phyloP scores from a whole-genome alignment of 1,140 invertebrate species.

The Brachionus koreanus region DNA sequence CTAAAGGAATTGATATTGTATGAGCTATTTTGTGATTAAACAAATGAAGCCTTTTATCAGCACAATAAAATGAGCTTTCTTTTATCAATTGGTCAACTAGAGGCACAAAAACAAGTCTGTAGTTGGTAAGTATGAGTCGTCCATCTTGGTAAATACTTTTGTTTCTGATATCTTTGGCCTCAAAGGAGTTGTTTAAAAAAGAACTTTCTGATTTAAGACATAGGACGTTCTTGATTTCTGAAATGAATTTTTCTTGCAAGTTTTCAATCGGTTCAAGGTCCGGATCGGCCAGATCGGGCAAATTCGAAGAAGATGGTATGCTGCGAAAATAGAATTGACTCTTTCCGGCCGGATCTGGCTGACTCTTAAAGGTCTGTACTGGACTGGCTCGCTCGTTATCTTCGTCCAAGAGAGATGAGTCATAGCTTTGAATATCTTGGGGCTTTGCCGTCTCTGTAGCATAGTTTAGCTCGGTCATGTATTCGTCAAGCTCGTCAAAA shows the following conservation, averaged over 20 bases:
- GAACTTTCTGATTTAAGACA: neutral
- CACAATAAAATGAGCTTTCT: neutral
- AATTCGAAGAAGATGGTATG: neutral
- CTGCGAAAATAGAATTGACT: neutral
- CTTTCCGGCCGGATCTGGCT: neutral
- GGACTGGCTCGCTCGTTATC: neutral
- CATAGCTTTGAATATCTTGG: neutral
- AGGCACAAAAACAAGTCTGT: neutral
- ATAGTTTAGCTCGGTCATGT: neutral
- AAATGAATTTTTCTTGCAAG: neutral
- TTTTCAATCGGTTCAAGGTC: neutral
- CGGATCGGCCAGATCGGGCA: neutral
- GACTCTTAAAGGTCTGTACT: neutral
- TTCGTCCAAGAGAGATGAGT: neutral
- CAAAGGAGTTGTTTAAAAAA: neutral
- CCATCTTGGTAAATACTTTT: neutral
- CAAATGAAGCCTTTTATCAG: neutral
- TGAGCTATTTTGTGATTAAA: neutral
- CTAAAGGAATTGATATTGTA: neutral
- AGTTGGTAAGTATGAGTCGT: neutral
- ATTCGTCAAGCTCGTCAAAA: conserved; percentile 9
- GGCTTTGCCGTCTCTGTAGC: neutral
- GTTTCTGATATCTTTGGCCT: neutral
- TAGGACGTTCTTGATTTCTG: neutral
- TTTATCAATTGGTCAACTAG: neutral